Conservation (phyloP, 2,888 invertebrate species). For the Ischnus inquisitorius region DNA sequence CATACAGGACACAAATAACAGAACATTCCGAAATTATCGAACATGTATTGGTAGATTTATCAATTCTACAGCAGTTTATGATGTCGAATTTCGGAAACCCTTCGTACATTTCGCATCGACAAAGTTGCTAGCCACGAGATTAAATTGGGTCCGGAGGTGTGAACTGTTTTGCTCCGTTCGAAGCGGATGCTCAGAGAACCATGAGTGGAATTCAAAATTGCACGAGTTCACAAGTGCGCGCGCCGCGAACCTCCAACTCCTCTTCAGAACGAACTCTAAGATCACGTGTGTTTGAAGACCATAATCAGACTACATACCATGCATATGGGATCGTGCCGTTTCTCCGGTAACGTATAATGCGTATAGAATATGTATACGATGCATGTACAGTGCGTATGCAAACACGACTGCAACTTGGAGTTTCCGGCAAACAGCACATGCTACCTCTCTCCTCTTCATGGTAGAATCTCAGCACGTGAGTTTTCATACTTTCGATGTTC, state of each 20-base stretch:
- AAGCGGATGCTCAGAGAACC: neutral
- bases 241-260: neutral
- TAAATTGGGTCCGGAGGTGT: neutral
- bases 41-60: no score
- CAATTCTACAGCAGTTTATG: no score
- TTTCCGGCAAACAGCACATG: neutral
- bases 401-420: no score
- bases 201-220: neutral
- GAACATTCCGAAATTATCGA: no score
- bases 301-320: neutral
- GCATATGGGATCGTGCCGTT: neutral
- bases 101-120: neutral
- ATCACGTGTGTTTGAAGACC: neutral
- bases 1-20: no score
- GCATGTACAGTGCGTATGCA: neutral
- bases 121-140: neutral
- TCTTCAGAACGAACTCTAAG: neutral
- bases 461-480: neutral
- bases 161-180: neutral
- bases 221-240: neutral
- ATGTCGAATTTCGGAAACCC: neutral
- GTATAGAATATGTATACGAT: neutral
- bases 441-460: neutral
- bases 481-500: slow-evolving; percentile 11
- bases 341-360: neutral